phyloP scores from a whole-genome alignment of 2,113 vertebrate species.

The Pelusios castaneus region DNA sequence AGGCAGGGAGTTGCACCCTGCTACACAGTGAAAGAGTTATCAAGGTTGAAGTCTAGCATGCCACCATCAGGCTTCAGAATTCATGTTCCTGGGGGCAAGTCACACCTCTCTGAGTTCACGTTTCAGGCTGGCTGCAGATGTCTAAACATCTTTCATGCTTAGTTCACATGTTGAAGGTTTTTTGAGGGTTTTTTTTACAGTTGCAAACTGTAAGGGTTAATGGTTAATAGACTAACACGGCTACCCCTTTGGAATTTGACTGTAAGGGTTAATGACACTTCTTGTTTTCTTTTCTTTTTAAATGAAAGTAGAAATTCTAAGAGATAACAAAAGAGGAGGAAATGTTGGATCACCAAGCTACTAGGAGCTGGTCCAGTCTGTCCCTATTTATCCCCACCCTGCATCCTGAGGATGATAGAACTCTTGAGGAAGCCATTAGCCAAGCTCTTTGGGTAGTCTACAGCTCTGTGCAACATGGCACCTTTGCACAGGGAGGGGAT shows the following conservation, averaged over 20 bases:
- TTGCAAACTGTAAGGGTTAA: neutral
- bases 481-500: neutral
- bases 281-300: too few species aligned
- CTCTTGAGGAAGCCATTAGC: neutral
- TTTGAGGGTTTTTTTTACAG: neutral
- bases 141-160: rapidly evolving
- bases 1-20: too few species aligned
- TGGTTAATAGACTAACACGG: too few species aligned
- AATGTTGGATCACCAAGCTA: neutral
- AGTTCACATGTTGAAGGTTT: rapidly evolving
- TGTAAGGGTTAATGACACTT: neutral
- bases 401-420: neutral
- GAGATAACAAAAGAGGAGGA: neutral
- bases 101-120: neutral
- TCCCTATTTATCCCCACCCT: too few species aligned
- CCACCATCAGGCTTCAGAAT: neutral
- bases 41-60: rapidly evolving
- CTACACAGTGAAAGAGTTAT: too few species aligned
- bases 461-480: neutral
- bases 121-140: neutral
- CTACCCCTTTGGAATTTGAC: too few species aligned
- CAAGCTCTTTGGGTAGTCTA: neutral
- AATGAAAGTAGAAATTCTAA: neutral
- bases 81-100: rapidly evolving
- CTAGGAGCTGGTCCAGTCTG: neutral